Evolutionary conservation across 1,140 invertebrate genomes (phyloP), one percentile per base, ranked within the genome.

Genomic region (Berghia stephanieae): DNA sequence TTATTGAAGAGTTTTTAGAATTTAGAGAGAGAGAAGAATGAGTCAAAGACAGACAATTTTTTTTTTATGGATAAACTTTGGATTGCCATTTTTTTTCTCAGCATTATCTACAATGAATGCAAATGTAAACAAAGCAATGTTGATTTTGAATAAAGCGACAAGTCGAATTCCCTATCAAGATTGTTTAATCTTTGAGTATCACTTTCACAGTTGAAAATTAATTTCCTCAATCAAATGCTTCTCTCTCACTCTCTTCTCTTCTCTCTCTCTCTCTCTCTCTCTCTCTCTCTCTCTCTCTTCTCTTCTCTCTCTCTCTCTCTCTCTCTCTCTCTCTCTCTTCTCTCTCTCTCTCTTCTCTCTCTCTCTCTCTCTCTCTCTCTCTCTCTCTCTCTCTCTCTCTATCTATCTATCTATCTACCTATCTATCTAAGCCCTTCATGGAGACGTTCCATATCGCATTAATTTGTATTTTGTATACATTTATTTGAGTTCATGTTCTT

Each of bases 261-360:
- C 18, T 55, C 4, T 57, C 44, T 74, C 27, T 52, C 44, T 57
- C 8, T 57, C 44, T 57, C 44, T 74, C 71, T 52, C 8, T 74
- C 71, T 57, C 44, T 74, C 44, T 57, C 44, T 74, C 71, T 57
- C 44, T 74, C 71, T 57, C 44, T 74, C 71, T 57, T 16, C 57
- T 49, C 40, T 16, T 74, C 46, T 31, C 44, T 74, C 71, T 74
- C 8, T 57, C 71, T 74, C 18, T 46, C 34, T 43, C 6, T 71
- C n/a, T 71, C 5, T 44, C 40, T 71, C 24, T 44, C 13, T 24
- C 38, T 13, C 18, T 43, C 24, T 46, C 24, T 46, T 8, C 27
- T 16, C 43, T 44, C 13, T 8, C 18, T 43, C 8, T 46, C n/a
- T 13, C 27, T 60, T 27, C 31, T 74, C 27, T 40, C 43, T 52